phyloP scores from a whole-genome alignment of 2,113 vertebrate species.

The Xenopus borealis region DNA sequence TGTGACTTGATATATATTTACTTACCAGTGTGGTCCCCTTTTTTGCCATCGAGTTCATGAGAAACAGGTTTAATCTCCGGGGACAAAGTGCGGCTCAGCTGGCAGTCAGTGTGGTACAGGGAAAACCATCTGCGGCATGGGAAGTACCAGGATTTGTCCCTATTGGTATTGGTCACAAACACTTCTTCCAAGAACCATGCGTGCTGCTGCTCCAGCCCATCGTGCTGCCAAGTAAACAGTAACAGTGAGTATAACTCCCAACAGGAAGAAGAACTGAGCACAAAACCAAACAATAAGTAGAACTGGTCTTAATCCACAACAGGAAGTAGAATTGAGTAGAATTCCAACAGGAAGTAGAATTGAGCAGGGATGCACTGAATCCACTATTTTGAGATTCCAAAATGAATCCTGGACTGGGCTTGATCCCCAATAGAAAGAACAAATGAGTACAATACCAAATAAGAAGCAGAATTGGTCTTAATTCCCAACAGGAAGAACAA shows the following conservation, averaged over 20 bases:
- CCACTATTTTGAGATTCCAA: no score
- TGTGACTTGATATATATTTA: no score
- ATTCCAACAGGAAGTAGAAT: no score
- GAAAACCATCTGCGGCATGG: conserved; percentile 45
- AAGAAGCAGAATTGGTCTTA: no score
- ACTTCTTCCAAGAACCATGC: conserved; percentile 50
- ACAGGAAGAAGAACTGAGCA: neutral
- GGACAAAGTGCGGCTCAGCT: conserved; percentile 43
- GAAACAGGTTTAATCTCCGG: conserved; percentile 6
- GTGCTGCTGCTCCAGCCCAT: conserved; percentile 45
- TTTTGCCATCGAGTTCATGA: conserved; percentile 12
- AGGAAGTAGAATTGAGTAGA: no score
- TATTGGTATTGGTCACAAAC: conserved; percentile 37
- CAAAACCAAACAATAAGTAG: neutral
- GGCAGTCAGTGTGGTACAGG: conserved; percentile 49
- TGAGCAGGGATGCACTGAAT: no score
- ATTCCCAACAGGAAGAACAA: no score
- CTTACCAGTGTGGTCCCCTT: conserved; percentile 31
- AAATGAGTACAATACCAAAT: no score
- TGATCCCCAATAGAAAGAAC: no score
- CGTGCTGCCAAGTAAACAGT: conserved; percentile 19
- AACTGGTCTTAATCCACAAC: no score
- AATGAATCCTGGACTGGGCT: no score
- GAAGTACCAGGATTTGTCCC: conserved; percentile 47
- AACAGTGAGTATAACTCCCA: no score